phyloP scores from a whole-genome alignment of 2,113 vertebrate genomes.

The Pterocles orientalis region DNA sequence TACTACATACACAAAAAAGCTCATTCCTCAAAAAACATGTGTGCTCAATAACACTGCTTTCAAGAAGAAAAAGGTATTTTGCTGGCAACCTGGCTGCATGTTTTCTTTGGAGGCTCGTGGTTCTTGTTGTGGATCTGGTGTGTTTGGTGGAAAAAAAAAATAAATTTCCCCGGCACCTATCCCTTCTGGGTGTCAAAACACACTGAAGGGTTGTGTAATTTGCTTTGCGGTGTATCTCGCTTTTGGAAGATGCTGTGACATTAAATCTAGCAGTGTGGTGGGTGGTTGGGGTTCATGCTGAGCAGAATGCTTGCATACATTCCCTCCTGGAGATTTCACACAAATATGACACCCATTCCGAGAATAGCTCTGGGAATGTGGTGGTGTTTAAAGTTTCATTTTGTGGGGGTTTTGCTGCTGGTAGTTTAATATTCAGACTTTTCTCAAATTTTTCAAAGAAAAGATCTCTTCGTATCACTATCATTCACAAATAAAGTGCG shows the following conservation, averaged over 20 bases:
- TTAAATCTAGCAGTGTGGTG: not conserved
- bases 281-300: slow-evolving; percentile 22
- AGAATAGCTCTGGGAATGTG: slow-evolving; percentile 5
- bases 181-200: not conserved
- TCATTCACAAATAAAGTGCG: not conserved
- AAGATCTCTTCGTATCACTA: not conserved
- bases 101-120: not conserved
- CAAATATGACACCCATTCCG: slow-evolving; percentile 28
- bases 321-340: slow-evolving; percentile 28
- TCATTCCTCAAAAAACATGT: not conserved
- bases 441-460: not conserved
- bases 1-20: not conserved
- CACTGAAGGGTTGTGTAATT: not conserved
- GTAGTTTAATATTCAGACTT: not conserved
- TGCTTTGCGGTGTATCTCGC: not conserved
- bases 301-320: slow-evolving; percentile 43
- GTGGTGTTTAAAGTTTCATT: not conserved
- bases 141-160: not conserved
- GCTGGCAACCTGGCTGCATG: not conserved
- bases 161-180: not conserved
- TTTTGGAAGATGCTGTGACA: slow-evolving; percentile 12
- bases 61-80: not conserved
- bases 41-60: not conserved
- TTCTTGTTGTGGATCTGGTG: not conserved
- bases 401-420: not conserved